phyloP scores from a whole-genome alignment of 2,113 vertebrate species.

The Ammodytes marinus region DNA sequence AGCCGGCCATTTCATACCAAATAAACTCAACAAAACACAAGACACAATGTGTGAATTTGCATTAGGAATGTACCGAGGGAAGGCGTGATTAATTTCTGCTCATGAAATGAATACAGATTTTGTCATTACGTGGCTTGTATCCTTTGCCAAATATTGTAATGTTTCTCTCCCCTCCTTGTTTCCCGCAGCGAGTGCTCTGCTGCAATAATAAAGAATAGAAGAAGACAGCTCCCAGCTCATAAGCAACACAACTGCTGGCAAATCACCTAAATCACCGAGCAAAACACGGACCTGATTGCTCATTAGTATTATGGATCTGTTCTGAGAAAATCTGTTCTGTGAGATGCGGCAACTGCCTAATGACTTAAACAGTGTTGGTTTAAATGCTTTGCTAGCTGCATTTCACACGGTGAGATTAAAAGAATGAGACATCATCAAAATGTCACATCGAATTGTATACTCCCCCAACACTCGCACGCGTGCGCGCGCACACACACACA shows the following conservation, averaged over 20 bases:
- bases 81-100: slow-evolving; percentile 81
- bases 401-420: slow-evolving; percentile 68
- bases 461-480: neutral
- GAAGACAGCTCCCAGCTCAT: slow-evolving; percentile 77
- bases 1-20: slow-evolving; percentile 75
- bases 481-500: no score
- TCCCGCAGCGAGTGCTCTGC: slow-evolving; percentile 70
- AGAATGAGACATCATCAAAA: slow-evolving; percentile 59
- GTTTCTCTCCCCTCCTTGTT: slow-evolving; percentile 54
- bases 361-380: slow-evolving; percentile 79
- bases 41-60: slow-evolving; percentile 79
- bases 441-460: slow-evolving; percentile 21
- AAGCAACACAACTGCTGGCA: slow-evolving; percentile 74
- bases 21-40: slow-evolving; percentile 76
- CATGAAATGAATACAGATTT: slow-evolving; percentile 86
- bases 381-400: slow-evolving; percentile 61
- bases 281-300: slow-evolving; percentile 84
- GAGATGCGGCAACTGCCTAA: slow-evolving; percentile 76
- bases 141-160: slow-evolving; percentile 84
- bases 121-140: slow-evolving; percentile 83
- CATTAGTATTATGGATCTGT: slow-evolving; percentile 82
- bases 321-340: slow-evolving; percentile 72
- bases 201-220: slow-evolving; percentile 82
- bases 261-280: slow-evolving; percentile 76
- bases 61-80: slow-evolving; percentile 75